Evolutionary conservation across 2,797 vertebrate species (phyloP), one percentile per base, ranked within the genome.

Genomic region (Macroramphosus scolopax): DNA sequence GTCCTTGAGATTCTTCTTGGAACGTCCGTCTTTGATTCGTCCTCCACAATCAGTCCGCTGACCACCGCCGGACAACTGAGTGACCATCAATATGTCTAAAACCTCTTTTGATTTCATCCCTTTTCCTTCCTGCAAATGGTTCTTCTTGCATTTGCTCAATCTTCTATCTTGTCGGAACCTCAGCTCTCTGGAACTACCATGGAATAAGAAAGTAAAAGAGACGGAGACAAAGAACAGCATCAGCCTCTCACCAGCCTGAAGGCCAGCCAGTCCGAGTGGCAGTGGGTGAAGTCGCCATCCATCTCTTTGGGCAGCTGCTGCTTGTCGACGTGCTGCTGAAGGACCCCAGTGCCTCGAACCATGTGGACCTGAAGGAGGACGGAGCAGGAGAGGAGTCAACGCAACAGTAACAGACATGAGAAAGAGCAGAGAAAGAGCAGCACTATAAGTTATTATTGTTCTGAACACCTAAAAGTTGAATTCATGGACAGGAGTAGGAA

Each of bases 281-380:
- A 78, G 75, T 91, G 91, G 39, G 50, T 51, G 50, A 87, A 89
- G 59, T 92, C 89, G 66, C 92, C 92, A 7, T 82, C 90, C 81
- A 92, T 61, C 40, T 85, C 81, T 5, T 20, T 63, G 43, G 83
- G 86, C 8, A 93, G 77, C 72, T 92, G 89, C 15, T 90, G 89
- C 48, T 56, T 85, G 74, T 92, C 91, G 2, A 92, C 72, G 30
- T 86, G 81, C 37, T 88, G 89, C 75, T 91, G 89, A 11, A 92
- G 89, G 50, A 91, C 60, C 1, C 17, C 67, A 0, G 87, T 87
- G 15, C 90, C 89, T 44, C 53, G 74, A 25, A 90, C 88, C 7
- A 15, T 14, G 52, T 90, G 89, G 37, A 88, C 46, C 91, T 92
- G n/a, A n/a, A n/a, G n/a, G n/a, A n/a, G n/a, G n/a, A n/a, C n/a